Percentiles rank a stretch among this genome's conserved stretches.
Evolutionary conservation across 64 coral and sea anemone species (phyloP).

Genomic region (Stylophora pistillata): DNA sequence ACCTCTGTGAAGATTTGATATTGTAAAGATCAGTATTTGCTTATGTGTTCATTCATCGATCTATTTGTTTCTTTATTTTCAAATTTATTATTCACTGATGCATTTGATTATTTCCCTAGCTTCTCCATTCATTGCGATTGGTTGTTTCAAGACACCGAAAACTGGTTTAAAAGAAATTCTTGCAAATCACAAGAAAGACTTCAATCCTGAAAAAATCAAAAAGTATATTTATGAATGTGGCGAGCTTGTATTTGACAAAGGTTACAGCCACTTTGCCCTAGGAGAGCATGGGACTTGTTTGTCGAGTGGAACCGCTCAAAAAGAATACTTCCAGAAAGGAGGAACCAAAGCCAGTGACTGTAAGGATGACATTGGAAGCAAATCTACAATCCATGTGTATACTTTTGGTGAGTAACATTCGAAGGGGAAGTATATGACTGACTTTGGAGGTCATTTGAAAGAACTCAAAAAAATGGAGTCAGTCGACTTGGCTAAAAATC

Average conservation of each 20-base stretch:
- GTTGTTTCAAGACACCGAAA: not conserved
- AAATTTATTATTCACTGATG: too few relatives aligned
- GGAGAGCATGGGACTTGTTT: constrained; percentile 37
- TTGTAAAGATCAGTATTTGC: too few relatives aligned
- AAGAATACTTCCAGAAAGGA: not conserved
- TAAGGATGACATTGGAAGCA: not conserved
- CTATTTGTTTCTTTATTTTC: too few relatives aligned
- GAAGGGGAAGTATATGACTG: too few relatives aligned
- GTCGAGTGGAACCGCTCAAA: not conserved
- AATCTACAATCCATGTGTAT: not conserved
- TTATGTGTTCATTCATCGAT: too few relatives aligned
- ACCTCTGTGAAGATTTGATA: too few relatives aligned
- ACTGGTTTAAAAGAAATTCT: not conserved
- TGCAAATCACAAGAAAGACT: not conserved
- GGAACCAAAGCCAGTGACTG: not conserved
- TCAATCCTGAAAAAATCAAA: not conserved
- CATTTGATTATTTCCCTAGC: too few relatives aligned
- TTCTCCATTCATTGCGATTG: not conserved
- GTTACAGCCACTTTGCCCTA: constrained; percentile 41
- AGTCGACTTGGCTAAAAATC: too few relatives aligned
- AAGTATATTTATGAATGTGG: not conserved
- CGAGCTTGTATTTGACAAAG: not conserved
- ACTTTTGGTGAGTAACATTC: constrained; percentile 13
- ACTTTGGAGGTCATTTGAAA: too few relatives aligned
- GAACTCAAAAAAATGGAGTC: too few relatives aligned